phyloP scores from a whole-genome alignment of 2,113 vertebrate species.

The Pachypanchax playfairii region DNA sequence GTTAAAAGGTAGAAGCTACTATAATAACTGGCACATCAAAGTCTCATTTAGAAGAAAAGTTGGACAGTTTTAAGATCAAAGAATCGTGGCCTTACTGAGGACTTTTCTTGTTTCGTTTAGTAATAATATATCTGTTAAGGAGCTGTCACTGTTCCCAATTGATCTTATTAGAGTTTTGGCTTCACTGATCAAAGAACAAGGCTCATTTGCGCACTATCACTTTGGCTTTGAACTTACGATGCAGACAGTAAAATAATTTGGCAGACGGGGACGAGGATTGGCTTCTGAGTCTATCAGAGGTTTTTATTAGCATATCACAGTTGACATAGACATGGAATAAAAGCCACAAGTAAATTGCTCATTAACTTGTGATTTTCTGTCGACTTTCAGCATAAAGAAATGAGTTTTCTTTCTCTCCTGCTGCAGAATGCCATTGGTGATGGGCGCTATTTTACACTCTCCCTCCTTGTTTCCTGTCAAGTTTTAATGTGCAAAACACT shows the following conservation, averaged over 20 bases:
- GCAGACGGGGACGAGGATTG: conserved; percentile 9
- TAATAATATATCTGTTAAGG: conserved; percentile 35
- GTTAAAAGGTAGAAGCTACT: conserved; percentile 6
- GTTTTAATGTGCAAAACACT: conserved; percentile 11
- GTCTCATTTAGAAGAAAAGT: conserved; percentile 28
- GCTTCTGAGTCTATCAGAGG: conserved; percentile 1
- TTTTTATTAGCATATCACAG: conserved; percentile 6
- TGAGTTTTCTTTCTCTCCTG: background rate
- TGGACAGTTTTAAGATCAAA: conserved; percentile 42
- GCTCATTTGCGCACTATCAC: conserved; percentile 50
- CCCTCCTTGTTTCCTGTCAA: background rate
- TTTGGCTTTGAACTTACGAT: conserved; percentile 46
- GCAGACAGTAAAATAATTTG: conserved; percentile 45
- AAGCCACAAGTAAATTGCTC: background rate
- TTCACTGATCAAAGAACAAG: conserved; percentile 54
- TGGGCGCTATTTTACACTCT: background rate
- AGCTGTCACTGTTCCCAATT: conserved; percentile 47
- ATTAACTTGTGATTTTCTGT: background rate
- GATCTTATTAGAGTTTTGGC: conserved; percentile 44
- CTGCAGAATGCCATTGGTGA: background rate
- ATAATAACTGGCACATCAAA: conserved; percentile 1
- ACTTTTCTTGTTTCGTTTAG: conserved; percentile 1
- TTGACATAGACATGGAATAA: conserved; percentile 5
- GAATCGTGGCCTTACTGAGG: background rate
- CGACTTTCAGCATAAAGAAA: background rate